Evolutionary conservation across 64 coral and sea anemone species (phyloP).

Genomic region (Actinia equina): DNA sequence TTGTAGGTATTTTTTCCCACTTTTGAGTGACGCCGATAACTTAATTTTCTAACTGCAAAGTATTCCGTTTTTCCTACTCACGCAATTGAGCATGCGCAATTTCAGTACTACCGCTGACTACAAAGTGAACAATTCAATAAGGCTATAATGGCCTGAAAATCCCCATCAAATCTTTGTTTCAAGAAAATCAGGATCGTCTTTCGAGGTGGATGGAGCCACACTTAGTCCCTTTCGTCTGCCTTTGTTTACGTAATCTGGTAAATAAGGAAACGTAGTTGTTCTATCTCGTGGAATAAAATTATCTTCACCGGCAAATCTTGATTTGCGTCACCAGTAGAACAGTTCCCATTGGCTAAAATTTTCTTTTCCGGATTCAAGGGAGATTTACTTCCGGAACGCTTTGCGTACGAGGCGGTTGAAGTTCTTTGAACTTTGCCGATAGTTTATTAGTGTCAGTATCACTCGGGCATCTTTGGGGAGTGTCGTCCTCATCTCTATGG

Average conservation of each 20-base stretch:
- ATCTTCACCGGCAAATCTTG: background rate
- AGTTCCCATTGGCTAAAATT: constrained; percentile 8
- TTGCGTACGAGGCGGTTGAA: background rate
- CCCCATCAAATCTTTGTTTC: constrained; percentile 57
- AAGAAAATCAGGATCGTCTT: constrained; percentile 45
- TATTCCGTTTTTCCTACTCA: background rate
- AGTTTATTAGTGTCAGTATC: background rate
- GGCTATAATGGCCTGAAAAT: background rate
- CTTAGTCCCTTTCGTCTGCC: constrained; percentile 35
- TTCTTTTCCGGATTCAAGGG: background rate
- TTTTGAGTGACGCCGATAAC: no score
- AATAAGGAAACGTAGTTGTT: constrained; percentile 46
- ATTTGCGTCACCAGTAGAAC: constrained; percentile 7
- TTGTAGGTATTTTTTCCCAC: no score
- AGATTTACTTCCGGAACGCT: background rate
- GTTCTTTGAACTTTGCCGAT: background rate
- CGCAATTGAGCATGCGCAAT: background rate
- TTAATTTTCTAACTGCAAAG: background rate
- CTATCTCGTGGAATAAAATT: background rate
- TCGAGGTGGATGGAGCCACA: constrained; percentile 19
- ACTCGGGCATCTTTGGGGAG: background rate
- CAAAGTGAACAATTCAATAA: background rate
- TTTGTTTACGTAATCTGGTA: constrained; percentile 21
- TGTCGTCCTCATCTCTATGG: background rate
- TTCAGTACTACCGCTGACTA: background rate